phyloP scores from a whole-genome alignment of 1,140 invertebrate species.

The Zaprionus vittiger region DNA sequence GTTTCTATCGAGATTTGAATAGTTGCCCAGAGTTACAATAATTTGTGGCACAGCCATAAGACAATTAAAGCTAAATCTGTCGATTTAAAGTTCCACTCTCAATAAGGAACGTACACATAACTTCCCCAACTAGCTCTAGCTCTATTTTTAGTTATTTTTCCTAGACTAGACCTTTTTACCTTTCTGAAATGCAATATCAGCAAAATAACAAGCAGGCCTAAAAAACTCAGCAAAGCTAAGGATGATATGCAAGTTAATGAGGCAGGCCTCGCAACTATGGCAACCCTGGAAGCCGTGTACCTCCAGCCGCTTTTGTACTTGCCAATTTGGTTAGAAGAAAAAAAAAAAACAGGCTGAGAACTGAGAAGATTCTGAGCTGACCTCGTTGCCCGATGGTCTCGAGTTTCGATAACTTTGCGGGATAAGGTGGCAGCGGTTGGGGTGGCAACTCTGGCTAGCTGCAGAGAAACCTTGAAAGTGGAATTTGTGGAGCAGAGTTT shows the following conservation, averaged over 20 bases:
- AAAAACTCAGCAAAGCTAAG: neutral
- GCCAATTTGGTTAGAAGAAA: slow-evolving; percentile 45
- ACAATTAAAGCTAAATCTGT: too few relatives aligned
- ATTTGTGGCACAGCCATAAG: too few relatives aligned
- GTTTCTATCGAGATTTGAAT: too few relatives aligned
- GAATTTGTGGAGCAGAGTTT: slow-evolving; percentile 53
- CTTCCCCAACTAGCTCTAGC: neutral
- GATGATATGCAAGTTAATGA: slow-evolving; percentile 23
- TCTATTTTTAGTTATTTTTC: neutral
- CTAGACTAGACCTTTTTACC: neutral
- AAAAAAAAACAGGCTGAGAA: neutral
- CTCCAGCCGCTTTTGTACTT: neutral
- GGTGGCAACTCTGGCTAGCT: slow-evolving; percentile 14
- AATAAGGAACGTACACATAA: neutral
- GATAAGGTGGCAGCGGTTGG: too few relatives aligned
- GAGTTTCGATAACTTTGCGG: neutral
- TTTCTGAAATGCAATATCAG: neutral
- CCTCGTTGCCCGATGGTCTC: too few relatives aligned
- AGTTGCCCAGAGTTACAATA: too few relatives aligned
- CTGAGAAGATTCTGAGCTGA: too few relatives aligned
- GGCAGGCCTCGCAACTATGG: slow-evolving; percentile 46
- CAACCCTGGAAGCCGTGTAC: slow-evolving; percentile 42
- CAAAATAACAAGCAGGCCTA: neutral
- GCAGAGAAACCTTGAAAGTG: slow-evolving; percentile 39
- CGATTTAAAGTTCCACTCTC: too few relatives aligned